phyloP scores from a whole-genome alignment of 2,113 vertebrate genomes.

The Sorex araneus region DNA sequence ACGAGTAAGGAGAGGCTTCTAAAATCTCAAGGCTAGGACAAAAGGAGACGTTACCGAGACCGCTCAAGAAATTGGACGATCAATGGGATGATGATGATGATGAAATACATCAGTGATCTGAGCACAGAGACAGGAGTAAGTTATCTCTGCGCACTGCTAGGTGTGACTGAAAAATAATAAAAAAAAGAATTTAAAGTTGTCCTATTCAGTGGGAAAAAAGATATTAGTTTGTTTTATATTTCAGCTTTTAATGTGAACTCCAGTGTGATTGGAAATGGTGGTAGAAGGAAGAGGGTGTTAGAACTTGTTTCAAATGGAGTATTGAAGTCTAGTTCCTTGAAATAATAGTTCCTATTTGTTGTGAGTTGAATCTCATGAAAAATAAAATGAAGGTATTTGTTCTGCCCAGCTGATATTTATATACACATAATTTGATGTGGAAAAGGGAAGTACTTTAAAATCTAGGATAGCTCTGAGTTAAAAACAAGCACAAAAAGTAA shows the following conservation, averaged over 20 bases:
- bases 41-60: too few relatives aligned
- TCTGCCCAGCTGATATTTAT: background rate
- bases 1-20: too few relatives aligned
- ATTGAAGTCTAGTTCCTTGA: background rate
- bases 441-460: background rate
- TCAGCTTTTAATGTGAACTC: background rate
- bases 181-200: background rate
- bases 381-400: conserved; percentile 39
- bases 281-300: background rate
- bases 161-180: too few relatives aligned
- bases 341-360: background rate
- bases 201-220: background rate
- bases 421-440: conserved; percentile 6
- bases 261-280: background rate
- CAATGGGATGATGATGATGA: too few relatives aligned
- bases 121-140: too few relatives aligned
- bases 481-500: background rate
- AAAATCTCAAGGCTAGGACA: too few relatives aligned
- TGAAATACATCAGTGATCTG: too few relatives aligned
- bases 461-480: background rate
- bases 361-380: background rate
- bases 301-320: conserved; percentile 19
- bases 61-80: too few relatives aligned
- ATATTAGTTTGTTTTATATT: conserved; percentile 40
- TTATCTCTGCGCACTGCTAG: too few relatives aligned